Evolutionary conservation across 1,140 invertebrate species (phyloP), one percentile per base, ranked within the genome.

Genomic region (Drosophila sechellia): DNA sequence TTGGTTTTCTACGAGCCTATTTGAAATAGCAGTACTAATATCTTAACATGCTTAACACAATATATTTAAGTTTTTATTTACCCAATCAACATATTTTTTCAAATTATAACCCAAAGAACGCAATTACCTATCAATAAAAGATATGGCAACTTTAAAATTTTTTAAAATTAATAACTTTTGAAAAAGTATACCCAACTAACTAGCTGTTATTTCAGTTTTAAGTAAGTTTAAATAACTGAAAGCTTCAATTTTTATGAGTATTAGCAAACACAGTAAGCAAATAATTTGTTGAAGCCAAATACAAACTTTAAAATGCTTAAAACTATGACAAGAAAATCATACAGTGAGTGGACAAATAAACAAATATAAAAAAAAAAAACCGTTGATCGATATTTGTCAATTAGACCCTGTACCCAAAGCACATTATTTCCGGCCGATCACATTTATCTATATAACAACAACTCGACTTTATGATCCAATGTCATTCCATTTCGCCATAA

Each of bases 391-490:
- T 59, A 42, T 58, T 64, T 59, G 54, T 20, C 39, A 59, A 43
- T 63, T 45, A 63, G 39, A 63, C 13, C 27, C 52, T 25, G 17
- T 25, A 15, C 17, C 39, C 13, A 0, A 15, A 34, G 42, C 31
- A 34, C 54, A 63, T 45, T 43, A 59, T 43, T 63, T 63, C 39
- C 31, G 27, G n/a, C 27, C 54, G 39, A 63, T 63, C 60, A 43
- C 20, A 59, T 59, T 60, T 65, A 66, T 66, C 45, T 42, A 34
- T 0, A 42, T 12, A 50, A 34, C 61, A 49, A 49, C 42, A 55
- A 37, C 34, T 54, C 15, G 46, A 22, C 34, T 69, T 70, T 71
- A 70, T 70, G 68, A 70, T 55, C 35, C 52, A 57, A 70, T 69
- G 64, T 42, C 61, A 31, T 68, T 69, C 34, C 49, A 56, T 61